Evolutionary conservation across 2,888 invertebrate genomes (phyloP), one percentile per base, ranked within the genome.

Genomic region (Drymonia ruficornis): DNA sequence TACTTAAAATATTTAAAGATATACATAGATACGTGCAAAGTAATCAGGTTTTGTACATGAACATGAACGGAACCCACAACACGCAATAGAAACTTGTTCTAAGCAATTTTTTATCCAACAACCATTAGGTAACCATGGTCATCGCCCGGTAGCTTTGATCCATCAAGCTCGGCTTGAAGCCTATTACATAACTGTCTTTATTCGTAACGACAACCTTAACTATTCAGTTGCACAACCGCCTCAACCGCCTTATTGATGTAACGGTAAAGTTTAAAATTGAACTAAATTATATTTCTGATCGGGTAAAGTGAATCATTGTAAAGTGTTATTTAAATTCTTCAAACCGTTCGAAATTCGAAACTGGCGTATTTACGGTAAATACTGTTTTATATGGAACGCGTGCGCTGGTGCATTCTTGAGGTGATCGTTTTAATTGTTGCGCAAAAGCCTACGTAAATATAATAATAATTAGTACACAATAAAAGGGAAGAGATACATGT

Each of bases 341-440:
- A 65, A 70, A 72, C 71, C 68, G 76, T 78, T 77, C 65, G 74
- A 70, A 78, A 76, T 78, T 75, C 68, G 73, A 81, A 76, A 72
- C 78, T 70, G 73, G 68, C 59, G 65, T 76, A 71, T 81, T 78
- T 81, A 81, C 76, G 72, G 77, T 80, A 74, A 77, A 79, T 58
- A 63, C 67, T 72, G 71, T 74, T 81, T 71, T 78, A 72, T 72
- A 76, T 73, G 76, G 67, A 55, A 65, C 56, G 71, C 70, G 65
- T 74, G 76, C 71, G 65, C 69, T 49, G 28, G 60, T 70, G 68
- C 68, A 64, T 70, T 62, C 65, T 51, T 51, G 49, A 56, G 19
- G 42, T 49, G 56, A 65, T 62, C 40, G 55, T 53, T 56, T 55
- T 48, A 52, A 49, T 53, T 19, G 7, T 13, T 46, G 15, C 19